Conservation (phyloP, 2,113 vertebrate genomes). For the Mormyrus iriodes region DNA sequence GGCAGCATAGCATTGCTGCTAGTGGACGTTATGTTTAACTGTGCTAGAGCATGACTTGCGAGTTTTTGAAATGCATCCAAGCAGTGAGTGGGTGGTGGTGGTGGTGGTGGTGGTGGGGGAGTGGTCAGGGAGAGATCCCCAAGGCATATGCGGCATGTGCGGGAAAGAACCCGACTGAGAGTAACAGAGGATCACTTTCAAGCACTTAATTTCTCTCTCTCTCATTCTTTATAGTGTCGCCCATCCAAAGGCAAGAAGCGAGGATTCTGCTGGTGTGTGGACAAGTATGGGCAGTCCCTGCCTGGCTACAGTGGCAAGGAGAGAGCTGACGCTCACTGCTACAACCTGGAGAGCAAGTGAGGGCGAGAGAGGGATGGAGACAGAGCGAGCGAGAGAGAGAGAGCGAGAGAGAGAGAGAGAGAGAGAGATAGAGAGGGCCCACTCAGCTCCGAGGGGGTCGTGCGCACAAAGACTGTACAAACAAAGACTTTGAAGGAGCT, state of each 20-base stretch:
- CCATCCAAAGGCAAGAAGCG: slow-evolving; percentile 88
- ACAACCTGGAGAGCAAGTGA: slow-evolving; percentile 80
- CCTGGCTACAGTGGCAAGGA: slow-evolving; percentile 68
- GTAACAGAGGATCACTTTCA: neutral
- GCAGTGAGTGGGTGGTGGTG: neutral
- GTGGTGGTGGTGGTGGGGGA: neutral
- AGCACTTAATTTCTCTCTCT: neutral
- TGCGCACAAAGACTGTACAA: slow-evolving; percentile 46
- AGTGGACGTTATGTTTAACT: neutral
- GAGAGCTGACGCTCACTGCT: slow-evolving; percentile 75
- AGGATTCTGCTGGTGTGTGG: slow-evolving; percentile 93
- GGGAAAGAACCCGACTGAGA: neutral
- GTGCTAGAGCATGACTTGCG: neutral
- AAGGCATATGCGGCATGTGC: neutral
- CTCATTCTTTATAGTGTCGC: slow-evolving; percentile 70
- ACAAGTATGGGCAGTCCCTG: slow-evolving; percentile 86
- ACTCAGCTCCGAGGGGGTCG: slow-evolving; percentile 34
- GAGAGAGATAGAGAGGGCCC: slow-evolving; percentile 32
- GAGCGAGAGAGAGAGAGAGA: slow-evolving; percentile 19
- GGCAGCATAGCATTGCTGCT: neutral
- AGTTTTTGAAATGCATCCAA: neutral
- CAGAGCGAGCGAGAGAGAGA: slow-evolving; percentile 34
- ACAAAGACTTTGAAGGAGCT: slow-evolving; percentile 48
- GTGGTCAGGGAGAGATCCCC: neutral
- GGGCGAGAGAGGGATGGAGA: slow-evolving; percentile 20